phyloP scores from a whole-genome alignment of 1,140 invertebrate genomes.

The Drosophila tropicalis region DNA sequence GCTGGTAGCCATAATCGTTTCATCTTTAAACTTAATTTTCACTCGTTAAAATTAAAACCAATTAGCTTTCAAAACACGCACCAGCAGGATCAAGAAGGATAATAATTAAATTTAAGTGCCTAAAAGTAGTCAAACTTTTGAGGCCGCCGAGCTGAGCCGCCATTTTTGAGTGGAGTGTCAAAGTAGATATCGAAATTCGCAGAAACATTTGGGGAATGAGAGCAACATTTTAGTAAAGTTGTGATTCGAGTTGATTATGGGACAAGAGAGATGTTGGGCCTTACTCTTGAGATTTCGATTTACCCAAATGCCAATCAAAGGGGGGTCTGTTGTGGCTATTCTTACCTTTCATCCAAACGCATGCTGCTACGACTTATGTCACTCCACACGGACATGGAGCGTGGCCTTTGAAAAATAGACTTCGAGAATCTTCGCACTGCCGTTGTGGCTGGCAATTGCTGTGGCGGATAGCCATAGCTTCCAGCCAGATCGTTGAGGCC shows the following conservation, averaged over 20 bases:
- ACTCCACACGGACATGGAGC: slow-evolving; percentile 94
- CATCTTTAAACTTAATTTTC: not conserved
- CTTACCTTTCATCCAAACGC: slow-evolving; percentile 91
- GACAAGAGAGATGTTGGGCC: too few relatives aligned
- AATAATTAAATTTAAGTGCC: slow-evolving; percentile 54
- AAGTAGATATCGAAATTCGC: slow-evolving; percentile 24
- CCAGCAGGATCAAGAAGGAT: slow-evolving; percentile 37
- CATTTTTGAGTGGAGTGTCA: slow-evolving; percentile 37
- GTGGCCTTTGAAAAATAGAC: slow-evolving; percentile 84
- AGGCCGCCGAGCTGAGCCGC: slow-evolving; percentile 1
- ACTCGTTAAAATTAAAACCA: slow-evolving; percentile 10
- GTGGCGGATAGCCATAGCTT: slow-evolving; percentile 83
- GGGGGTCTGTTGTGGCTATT: not conserved
- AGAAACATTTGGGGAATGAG: not conserved
- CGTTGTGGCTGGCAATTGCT: slow-evolving; percentile 78
- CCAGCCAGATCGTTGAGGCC: slow-evolving; percentile 83
- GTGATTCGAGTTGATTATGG: too few relatives aligned
- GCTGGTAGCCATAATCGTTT: not conserved
- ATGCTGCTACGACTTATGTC: slow-evolving; percentile 91
- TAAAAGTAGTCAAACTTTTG: slow-evolving; percentile 40
- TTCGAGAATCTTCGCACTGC: slow-evolving; percentile 78
- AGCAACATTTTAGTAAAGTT: too few relatives aligned
- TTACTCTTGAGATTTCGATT: not conserved
- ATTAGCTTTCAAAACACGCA: slow-evolving; percentile 33
- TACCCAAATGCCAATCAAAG: not conserved